Evolutionary conservation across 2,113 vertebrate species (phyloP).

Genomic region (Pogona vitticeps): DNA sequence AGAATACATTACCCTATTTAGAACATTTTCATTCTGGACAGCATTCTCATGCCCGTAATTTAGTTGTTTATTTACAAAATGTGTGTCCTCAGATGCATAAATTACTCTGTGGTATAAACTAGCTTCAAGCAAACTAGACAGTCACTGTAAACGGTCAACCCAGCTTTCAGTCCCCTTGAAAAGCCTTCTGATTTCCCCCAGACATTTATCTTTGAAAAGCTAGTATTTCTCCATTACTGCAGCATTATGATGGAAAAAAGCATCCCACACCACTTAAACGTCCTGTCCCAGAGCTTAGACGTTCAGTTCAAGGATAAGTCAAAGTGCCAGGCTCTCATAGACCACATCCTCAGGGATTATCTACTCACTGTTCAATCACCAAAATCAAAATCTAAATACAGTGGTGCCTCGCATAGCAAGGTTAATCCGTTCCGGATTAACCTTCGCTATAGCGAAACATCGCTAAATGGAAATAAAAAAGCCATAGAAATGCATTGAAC

Average conservation of each 20-base stretch:
- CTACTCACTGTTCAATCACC: neutral
- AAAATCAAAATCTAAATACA: neutral
- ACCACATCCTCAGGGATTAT: neutral
- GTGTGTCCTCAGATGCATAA: neutral
- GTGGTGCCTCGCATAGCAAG: too few relatives aligned
- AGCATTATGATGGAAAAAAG: neutral
- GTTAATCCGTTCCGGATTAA: too few relatives aligned
- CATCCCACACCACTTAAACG: neutral
- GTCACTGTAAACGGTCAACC: neutral
- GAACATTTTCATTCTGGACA: neutral
- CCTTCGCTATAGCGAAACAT: too few relatives aligned
- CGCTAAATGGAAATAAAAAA: too few relatives aligned
- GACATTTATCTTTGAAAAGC: neutral
- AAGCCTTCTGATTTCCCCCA: neutral
- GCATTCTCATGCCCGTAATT: neutral
- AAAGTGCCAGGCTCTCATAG: neutral
- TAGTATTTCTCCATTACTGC: neutral
- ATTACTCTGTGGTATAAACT: neutral
- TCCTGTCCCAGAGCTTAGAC: neutral
- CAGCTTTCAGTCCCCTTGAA: neutral
- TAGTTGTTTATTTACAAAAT: neutral
- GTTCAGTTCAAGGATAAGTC: neutral
- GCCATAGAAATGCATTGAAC: too few relatives aligned
- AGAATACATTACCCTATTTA: too few relatives aligned
- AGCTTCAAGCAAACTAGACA: neutral